Conservation (phyloP, 2,113 vertebrate genomes). For the Gila orcuttii region DNA sequence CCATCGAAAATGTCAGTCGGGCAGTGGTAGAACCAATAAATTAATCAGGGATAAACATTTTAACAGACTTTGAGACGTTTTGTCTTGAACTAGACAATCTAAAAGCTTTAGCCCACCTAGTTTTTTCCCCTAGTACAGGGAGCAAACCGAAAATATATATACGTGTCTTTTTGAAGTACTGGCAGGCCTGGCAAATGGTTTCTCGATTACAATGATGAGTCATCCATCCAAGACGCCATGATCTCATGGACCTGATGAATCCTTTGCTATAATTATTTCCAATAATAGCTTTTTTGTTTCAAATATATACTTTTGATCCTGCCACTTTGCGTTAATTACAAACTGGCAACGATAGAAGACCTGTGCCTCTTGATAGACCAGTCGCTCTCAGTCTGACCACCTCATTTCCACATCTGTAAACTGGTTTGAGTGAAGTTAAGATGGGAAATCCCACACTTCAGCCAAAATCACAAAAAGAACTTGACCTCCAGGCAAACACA, state of each 20-base stretch:
- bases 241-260: conserved; percentile 57
- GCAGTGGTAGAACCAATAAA: not conserved
- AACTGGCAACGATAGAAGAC: conserved; percentile 62
- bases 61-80: conserved; percentile 24
- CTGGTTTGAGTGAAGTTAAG: conserved; percentile 19
- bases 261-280: conserved; percentile 68
- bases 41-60: conserved; percentile 8
- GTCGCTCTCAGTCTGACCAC: conserved; percentile 14
- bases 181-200: conserved; percentile 60
- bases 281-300: conserved; percentile 68
- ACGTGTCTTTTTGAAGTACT: not conserved
- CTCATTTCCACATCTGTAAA: conserved; percentile 45
- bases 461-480: conserved; percentile 10
- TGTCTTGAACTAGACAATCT: conserved; percentile 43
- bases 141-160: conserved; percentile 23
- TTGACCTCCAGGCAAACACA: conserved; percentile 12
- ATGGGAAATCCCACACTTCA: not conserved
- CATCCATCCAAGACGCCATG: conserved; percentile 59
- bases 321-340: conserved; percentile 66
- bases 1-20: conserved; percentile 8
- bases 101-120: conserved; percentile 51
- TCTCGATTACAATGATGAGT: conserved; percentile 70
- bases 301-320: conserved; percentile 65
- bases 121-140: conserved; percentile 44
- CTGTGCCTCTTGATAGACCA: conserved; percentile 36